Base-by-base conservation (phyloP, 1,140 invertebrate genomes). In the Drosophila cardini region DNA sequence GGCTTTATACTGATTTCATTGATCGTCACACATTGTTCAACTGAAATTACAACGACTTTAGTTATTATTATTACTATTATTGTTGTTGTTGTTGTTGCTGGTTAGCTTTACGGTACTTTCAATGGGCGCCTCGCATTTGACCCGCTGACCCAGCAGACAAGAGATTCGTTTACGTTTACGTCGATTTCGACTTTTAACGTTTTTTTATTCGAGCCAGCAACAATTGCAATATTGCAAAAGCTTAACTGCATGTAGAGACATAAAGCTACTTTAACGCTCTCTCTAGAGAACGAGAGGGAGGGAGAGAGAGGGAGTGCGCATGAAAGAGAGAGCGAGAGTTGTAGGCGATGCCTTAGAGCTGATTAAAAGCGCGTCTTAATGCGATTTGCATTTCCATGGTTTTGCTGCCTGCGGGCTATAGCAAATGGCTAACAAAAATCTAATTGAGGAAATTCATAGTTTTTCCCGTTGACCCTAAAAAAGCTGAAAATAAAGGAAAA, bases 361-460 rank as follows among this genome's bases (percentile, higher is more conserved):
- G 79, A 82, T 82, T 78, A 83, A 83, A 64, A 56, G 76, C 80
- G 71, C 80, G 76, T 79, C 79, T 50, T 76, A 79, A 82, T 83
- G 76, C 80, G 71, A 83, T 83, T 83, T 83, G 80, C 80, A 83
- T 83, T 72, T 72, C 10, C 36, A 36, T 64, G 30, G 26, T 42
- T 38, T 53, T 34, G 13, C 2, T 36, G 56, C n/a, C 32, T 63
- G 34, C 55, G 18, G 42, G 18, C 72, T 60, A 60, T 62, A 75
- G 45, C 50, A 26, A 26, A 26, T 71, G 43, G 40, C 18, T 26
- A 26, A 26, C 21, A 26, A 61, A 79, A 83, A 75, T 68, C 76
- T 83, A 84, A 84, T 83, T 83, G 80, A 83, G 80, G 80, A 83
- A 83, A 83, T 79, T 84, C 67, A 76, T 83, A 80, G 21, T 76